Evolutionary conservation across 2,888 invertebrate genomes (phyloP), one percentile per base, ranked within the genome.

Genomic region (Coenonympha glycerion): DNA sequence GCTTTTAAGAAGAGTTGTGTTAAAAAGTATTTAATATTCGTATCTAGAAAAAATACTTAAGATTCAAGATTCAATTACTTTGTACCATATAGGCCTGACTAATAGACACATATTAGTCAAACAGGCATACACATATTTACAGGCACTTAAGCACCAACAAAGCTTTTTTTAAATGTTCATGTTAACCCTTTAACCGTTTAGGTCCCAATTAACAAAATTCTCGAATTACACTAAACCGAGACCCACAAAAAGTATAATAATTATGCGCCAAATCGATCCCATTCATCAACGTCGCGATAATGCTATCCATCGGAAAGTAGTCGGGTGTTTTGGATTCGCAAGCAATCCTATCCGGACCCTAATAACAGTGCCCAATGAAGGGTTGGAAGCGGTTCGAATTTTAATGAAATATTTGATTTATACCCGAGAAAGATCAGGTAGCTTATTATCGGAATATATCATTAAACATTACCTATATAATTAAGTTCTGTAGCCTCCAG

Each of bases 321-420:
- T 59, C 59, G 59, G 59, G 66, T 69, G 67, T 66, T 67, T 66
- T 67, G 69, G 70, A 65, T 76, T 79, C 78, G 82, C 79, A 64
- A 76, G 68, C 76, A 73, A 71, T 73, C 69, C 68, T 69, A 76
- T 65, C 64, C 57, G 49, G 64, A 64, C 62, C 65, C 75, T 79
- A 79, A 80, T 79, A 79, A 75, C 77, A 66, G 59, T 64, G 65
- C 66, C 63, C 76, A 83, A 81, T 84, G 73, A 85, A 86, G 86
- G 86, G 85, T 82, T 85, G 76, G 66, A 65, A 74, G 68, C 76
- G 73, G 65, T 71, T 71, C 73, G 77, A 78, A 74, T 79, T 85
- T 85, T 87, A 87, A 87, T 87, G 86, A 86, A 87, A 85, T 84
- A 82, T 85, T 85, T 87, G 86, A 87, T 87, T 87, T 87, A 87